Percentiles rank a stretch among this genome's conserved stretches.
These are phyloP conservation scores for Aulostomus chinensis DNA, from an alignment of 2,797 vertebrate species.

Conservation along the genomic window DNA sequence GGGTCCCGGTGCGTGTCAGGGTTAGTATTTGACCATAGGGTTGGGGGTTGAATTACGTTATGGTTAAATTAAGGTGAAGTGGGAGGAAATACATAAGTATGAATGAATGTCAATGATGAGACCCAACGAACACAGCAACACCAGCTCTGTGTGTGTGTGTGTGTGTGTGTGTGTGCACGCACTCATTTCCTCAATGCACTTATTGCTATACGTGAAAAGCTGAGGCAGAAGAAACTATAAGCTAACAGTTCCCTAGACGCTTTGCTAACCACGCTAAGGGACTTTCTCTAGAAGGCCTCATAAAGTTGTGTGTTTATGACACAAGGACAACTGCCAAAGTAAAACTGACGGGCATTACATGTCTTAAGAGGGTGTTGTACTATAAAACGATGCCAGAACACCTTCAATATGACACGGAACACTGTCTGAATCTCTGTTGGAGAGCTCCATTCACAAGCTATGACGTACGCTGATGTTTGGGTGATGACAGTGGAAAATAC, in stretches of 20 bases:
- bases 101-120: no score
- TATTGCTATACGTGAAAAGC: no score
- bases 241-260: slow-evolving; percentile 2
- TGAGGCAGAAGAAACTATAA: no score
- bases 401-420: slow-evolving; percentile 7
- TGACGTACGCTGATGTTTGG: slow-evolving; percentile 32
- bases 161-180: no score
- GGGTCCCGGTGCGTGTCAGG: no score
- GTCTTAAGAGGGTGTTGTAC: slow-evolving; percentile 34
- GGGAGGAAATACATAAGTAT: no score
- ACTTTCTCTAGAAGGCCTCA: slow-evolving; percentile 2
- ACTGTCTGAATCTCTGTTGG: slow-evolving; percentile 2
- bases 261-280: neutral
- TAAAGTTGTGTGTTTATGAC: slow-evolving; percentile 7
- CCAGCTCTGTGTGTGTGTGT: no score
- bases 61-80: no score
- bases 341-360: neutral
- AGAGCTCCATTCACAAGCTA: slow-evolving; percentile 15
- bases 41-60: no score
- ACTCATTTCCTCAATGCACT: no score
- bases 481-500: slow-evolving; percentile 34
- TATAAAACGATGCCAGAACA: slow-evolving; percentile 37
- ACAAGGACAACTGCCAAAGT: slow-evolving; percentile 13
- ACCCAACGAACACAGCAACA: no score
- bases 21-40: no score